Base-by-base conservation (phyloP, 30 jellyfish, hydroid and myxozoan species). In the Turritopsis dohrnii region DNA sequence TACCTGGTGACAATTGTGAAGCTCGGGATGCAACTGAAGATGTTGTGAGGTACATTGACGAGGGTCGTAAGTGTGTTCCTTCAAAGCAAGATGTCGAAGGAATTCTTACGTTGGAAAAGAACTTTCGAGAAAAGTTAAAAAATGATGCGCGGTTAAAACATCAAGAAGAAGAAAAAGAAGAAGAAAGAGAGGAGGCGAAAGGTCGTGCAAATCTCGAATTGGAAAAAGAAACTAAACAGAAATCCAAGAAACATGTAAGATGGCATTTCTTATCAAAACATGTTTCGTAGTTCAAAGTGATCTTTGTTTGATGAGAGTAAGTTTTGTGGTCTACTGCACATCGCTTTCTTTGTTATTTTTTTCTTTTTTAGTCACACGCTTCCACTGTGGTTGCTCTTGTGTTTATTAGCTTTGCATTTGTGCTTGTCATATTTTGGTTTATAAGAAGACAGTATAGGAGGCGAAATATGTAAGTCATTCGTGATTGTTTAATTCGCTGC, bases 1-100 rank as follows among this genome's bases (percentile, higher is more conserved):
- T 92, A 41, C 97, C 97, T 5, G 97, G 97, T n/a, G 96, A 92
- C 53, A 66, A 54, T 29, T 92, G 97, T 31, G 71, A 80, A 60
- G 83, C 91, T 8, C 89, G 88, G 65, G 74, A 82, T 23, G 85
- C 89, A 16, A 65, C 29, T 18, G 73, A 82, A 21, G 89, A 82
- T 69, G 0, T 82, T 0, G 85, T 82, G 18, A 82, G 66, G 71
- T 65, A 25, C 71, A 82, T 82, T 65, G 89, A 82, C 52, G 89
- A 82, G 73, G 28, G 71, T n/a, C 65, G 66, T 23, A 65, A 69
- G 28, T 82, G 89, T 65, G 52, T 21, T 1, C 41, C 71, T 0
- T 21, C 23, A 1, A 24, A 22, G 31, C 86, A 71, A 80, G 85
- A 80, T 41, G 22, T 16, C 52, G 65, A 80, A 25, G 87, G 87